Conservation (phyloP, 2,888 invertebrate species). For the Plebejus argus region DNA sequence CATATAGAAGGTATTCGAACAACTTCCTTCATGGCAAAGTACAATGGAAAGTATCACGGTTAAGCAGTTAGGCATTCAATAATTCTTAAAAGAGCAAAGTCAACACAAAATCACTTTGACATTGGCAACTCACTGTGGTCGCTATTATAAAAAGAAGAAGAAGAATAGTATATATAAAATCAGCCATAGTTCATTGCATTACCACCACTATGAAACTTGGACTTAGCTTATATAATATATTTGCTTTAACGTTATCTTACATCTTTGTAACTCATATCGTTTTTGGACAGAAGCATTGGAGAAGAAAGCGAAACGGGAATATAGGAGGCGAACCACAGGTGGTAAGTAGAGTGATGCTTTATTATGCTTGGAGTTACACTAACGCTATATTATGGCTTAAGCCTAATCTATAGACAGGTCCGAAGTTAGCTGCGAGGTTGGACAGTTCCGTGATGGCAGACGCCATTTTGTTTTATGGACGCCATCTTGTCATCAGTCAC, state of each 20-base stretch:
- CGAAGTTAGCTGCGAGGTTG: slow-evolving; percentile 5
- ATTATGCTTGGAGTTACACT: slow-evolving; percentile 13
- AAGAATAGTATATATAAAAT: too few species aligned
- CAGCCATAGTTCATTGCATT: too few species aligned
- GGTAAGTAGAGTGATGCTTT: slow-evolving; percentile 52
- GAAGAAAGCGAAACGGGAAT: slow-evolving; percentile 66
- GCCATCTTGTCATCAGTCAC: not conserved
- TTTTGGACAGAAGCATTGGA: slow-evolving; percentile 64
- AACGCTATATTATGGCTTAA: slow-evolving; percentile 22
- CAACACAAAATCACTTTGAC: too few species aligned
- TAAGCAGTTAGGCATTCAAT: too few species aligned
- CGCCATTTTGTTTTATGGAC: not conserved
- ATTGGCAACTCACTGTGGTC: too few species aligned
- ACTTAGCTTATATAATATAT: too few species aligned
- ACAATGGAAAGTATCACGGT: too few species aligned
- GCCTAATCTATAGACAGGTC: not conserved
- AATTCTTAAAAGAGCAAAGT: too few species aligned
- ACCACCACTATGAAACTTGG: too few species aligned
- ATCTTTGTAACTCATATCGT: slow-evolving; percentile 22
- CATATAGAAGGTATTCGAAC: too few species aligned
- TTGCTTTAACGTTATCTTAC: not conserved
- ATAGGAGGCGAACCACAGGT: slow-evolving; percentile 62
- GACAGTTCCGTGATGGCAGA: not conserved
- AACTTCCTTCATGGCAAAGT: too few species aligned
- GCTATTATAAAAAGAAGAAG: too few species aligned